Evolutionary conservation across 2,797 vertebrate species (phyloP).

Genomic region (Mormyrops attenuatus): DNA sequence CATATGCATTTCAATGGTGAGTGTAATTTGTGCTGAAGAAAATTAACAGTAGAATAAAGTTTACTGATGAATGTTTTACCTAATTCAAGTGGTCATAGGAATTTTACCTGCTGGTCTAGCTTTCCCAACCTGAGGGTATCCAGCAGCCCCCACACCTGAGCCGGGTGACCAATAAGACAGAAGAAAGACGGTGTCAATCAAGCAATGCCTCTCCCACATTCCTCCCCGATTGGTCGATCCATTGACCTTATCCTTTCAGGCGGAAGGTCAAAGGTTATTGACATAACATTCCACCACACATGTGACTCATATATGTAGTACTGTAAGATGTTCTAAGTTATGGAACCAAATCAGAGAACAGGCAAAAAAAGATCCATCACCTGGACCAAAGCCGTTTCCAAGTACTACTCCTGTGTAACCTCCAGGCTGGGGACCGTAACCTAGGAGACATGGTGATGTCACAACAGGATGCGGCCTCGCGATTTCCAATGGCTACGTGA

Average conservation of each 20-base stretch:
- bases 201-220: not conserved
- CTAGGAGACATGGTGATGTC: not conserved
- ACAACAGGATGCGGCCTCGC: not conserved
- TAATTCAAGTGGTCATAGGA: not conserved
- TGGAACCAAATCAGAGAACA: not conserved
- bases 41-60: not conserved
- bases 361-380: not conserved
- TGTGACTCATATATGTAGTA: not conserved
- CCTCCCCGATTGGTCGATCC: not conserved
- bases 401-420: not conserved
- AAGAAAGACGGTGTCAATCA: not conserved
- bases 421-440: not conserved
- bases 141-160: constrained; percentile 55
- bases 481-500: not conserved
- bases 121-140: constrained; percentile 48
- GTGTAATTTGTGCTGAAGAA: not conserved
- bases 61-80: not conserved
- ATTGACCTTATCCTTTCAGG: not conserved
- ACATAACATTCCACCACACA: not conserved
- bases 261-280: not conserved
- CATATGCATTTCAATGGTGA: not conserved
- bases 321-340: not conserved
- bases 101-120: constrained; percentile 53
- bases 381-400: not conserved
- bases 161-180: not conserved